Percentiles rank a stretch among this genome's conserved stretches.
phyloP scores from a whole-genome alignment of 1,140 invertebrate species.

The Pseudachorutes palmiensis region DNA sequence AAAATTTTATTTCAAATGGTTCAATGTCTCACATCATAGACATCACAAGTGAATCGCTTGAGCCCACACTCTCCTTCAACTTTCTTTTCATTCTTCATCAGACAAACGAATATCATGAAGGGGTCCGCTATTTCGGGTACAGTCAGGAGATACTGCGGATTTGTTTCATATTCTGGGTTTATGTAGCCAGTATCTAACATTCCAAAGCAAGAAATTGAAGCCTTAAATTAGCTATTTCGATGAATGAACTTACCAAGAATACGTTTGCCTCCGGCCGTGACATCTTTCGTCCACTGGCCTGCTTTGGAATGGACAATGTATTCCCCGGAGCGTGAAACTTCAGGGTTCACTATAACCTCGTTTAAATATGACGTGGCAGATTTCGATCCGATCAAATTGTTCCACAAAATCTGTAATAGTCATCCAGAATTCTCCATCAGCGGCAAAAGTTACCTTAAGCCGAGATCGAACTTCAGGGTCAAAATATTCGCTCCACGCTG shows the following conservation, averaged over 20 bases:
- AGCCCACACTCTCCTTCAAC: background rate
- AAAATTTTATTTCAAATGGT: background rate
- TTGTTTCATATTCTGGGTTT: slow-evolving; percentile 5
- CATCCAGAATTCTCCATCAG: background rate
- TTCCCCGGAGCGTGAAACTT: background rate
- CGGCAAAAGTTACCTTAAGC: slow-evolving; percentile 51
- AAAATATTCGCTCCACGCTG: background rate
- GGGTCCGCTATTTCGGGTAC: background rate
- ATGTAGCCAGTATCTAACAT: background rate
- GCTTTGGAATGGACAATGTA: background rate
- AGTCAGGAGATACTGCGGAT: slow-evolving; percentile 10
- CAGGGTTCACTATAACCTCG: too few species aligned
- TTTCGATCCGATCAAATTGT: slow-evolving; percentile 12
- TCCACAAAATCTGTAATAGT: slow-evolving; percentile 3
- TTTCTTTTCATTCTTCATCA: slow-evolving; percentile 11
- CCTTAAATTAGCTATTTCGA: too few species aligned
- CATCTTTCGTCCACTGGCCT: slow-evolving; percentile 3
- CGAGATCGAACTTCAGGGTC: slow-evolving; percentile 45
- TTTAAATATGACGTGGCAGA: background rate
- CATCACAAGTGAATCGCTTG: background rate
- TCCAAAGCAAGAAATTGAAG: too few species aligned
- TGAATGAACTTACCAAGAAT: background rate
- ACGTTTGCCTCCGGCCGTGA: background rate
- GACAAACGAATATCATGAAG: background rate
- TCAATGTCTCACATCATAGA: slow-evolving; percentile 1